A percentile compares a stretch with the other conserved stretches of the same genome.
Evolutionary conservation across 2,113 vertebrate genomes (phyloP).

Genomic region (Crotalus helleri): DNA sequence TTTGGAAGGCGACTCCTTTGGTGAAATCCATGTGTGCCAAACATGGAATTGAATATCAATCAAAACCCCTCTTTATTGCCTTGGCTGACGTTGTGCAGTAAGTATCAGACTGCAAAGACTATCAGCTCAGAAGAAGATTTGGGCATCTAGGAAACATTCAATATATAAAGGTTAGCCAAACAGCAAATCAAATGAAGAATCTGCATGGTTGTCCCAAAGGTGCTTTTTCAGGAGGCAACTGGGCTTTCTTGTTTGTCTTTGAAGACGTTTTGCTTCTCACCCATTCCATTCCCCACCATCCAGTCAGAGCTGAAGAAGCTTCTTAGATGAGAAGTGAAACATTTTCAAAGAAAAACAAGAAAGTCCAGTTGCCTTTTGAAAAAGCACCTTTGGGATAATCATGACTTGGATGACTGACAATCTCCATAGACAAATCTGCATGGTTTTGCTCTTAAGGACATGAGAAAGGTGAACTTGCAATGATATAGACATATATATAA

Average conservation of each 20-base stretch:
- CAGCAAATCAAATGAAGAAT: neutral
- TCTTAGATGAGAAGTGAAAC: no score
- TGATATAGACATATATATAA: neutral
- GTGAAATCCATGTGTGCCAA: constrained; percentile 76
- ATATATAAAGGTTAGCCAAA: neutral
- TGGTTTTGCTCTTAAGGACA: neutral
- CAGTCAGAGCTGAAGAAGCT: no score
- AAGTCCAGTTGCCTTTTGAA: no score
- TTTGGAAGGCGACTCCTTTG: constrained; percentile 75
- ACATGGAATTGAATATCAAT: constrained; percentile 66
- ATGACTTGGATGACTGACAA: no score
- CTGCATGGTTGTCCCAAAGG: neutral
- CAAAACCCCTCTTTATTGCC: constrained; percentile 67
- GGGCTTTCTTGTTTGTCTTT: no score
- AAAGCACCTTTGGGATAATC: no score
- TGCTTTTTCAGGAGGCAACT: no score
- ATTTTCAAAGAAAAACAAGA: no score
- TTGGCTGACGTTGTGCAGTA: constrained; percentile 75
- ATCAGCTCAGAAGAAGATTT: neutral
- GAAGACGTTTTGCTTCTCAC: no score
- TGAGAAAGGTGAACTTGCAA: neutral
- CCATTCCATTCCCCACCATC: no score
- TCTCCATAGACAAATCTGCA: no score
- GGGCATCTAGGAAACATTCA: neutral
- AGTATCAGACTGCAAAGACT: constrained; percentile 39